Evolutionary conservation across 2,888 invertebrate genomes (phyloP), one percentile per base, ranked within the genome.

Genomic region (Sipha maydis): DNA sequence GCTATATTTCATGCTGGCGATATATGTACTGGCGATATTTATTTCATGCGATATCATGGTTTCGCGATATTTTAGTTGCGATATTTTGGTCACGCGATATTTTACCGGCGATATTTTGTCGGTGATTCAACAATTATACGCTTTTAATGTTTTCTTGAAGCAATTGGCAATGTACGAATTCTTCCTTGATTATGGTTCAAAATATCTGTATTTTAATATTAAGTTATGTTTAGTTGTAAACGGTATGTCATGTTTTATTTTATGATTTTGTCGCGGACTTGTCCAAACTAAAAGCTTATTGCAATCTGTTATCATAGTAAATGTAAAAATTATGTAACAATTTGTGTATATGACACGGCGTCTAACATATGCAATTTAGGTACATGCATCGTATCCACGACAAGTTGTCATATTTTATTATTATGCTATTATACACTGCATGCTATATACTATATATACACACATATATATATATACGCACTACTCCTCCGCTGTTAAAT

Each of bases 361-460:
- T 75, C n/a, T 56, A 41, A 88, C 41, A 31, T 82, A 88, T 82
- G 88, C 88, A 82, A 88, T 88, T 88, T 67, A 75, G 48, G 25
- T 82, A 82, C 88, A 86, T 21, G 21, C n/a, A 31, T 31, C 85
- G 67, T 69, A 28, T 41, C 67, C 28, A 19, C 73, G 54, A 34
- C 14, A 21, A 71, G 54, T 54, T 31, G 8, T 71, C 48, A 25
- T n/a, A 54, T 73, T 48, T 73, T 83, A 48, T 83, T 83, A 71
- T 25, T 8, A 8, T 21, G 28, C n/a, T 25, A 25, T 61, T 25
- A 4, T 21, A 4, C 34, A 34, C 34, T 34, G 34, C 34, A 34
- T 34, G 34, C n/a, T 34, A 34, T 34, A 34, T 34, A 34, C 56
- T 17, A 41, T 41, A 14, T 48, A 9, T 69, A n/a, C 8, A 9